These are phyloP conservation scores for Melopsittacus undulatus DNA, from an alignment of 2,797 vertebrate genomes.

Conservation along the genomic window DNA sequence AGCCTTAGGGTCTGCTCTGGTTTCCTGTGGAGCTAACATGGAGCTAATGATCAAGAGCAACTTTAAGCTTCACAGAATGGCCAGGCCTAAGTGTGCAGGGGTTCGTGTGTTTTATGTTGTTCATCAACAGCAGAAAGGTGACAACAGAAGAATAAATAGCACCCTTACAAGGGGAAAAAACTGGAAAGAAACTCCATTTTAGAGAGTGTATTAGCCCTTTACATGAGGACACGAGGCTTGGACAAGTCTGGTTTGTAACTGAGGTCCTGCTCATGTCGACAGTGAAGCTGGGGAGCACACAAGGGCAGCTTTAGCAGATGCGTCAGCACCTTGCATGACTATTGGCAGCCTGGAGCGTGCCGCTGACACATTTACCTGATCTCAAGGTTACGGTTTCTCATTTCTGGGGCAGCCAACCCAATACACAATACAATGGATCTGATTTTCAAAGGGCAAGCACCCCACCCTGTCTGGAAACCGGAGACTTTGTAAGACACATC, in stretches of 20 bases:
- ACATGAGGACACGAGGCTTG: neutral
- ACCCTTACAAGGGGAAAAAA: neutral
- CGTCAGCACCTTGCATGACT: neutral
- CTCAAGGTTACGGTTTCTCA: neutral
- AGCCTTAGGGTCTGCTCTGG: neutral
- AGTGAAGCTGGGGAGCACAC: rapidly evolving
- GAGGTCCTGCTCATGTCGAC: neutral
- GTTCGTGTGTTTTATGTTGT: neutral
- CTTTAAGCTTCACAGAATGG: neutral
- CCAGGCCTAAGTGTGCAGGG: neutral
- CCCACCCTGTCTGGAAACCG: conserved; percentile 49
- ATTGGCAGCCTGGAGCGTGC: neutral
- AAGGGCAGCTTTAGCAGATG: neutral
- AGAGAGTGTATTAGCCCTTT: neutral
- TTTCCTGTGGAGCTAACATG: neutral
- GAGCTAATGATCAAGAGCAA: neutral
- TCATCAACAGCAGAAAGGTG: neutral
- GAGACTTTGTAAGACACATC: neutral
- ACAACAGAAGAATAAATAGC: neutral
- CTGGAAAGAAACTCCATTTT: neutral
- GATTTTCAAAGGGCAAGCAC: conserved; percentile 39
- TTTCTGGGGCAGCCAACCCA: neutral
- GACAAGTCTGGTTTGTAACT: neutral
- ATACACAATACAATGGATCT: neutral
- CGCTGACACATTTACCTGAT: neutral